Base-by-base conservation (phyloP, 2,888 invertebrate species). In the Trisateles emortualis region DNA sequence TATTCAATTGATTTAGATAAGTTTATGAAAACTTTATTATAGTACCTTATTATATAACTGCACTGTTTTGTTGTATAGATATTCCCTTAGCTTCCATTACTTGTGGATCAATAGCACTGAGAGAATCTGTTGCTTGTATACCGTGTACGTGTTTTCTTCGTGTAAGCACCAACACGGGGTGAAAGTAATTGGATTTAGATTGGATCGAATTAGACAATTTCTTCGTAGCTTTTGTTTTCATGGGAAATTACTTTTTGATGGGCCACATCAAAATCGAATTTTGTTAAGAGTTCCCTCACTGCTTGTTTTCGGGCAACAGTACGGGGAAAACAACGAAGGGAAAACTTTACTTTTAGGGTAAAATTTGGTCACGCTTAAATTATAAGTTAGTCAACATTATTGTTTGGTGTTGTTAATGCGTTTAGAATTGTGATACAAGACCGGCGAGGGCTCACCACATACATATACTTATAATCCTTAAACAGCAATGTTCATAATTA, bases 181-280 rank as follows among this genome's bases (percentile, higher is more conserved):
- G 79, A 78, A 75, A 77, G 87, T 91, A 91, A 91, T 91, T 90
- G 86, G 88, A 87, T 86, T 90, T 87, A 87, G 89, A 92, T 92
- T 90, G 87, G 86, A 86, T 84, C 82, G 79, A 86, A 88, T 91
- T 88, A 88, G 82, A 84, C 84, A 84, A 84, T 88, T 90, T 86
- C 86, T 81, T 81, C 71, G 74, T 78, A 76, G 77, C 81, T 78
- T 86, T 89, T 88, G 87, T 90, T 90, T 89, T 85, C 76, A 74
- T 67, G 70, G 80, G 72, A 88, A 90, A 92, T 84, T 78, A 86
- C 85, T 84, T 88, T 90, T 90, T 91, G 90, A 92, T 90, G 81
- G 81, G 70, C 79, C 81, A 73, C 81, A 90, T 91, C 86, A 88
- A 89, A 90, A 84, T 81, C 83, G 75, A 84, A 86, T 92, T 90